Base-by-base conservation (phyloP, 2,113 vertebrate genomes). In the Poeciliopsis retropinna region DNA sequence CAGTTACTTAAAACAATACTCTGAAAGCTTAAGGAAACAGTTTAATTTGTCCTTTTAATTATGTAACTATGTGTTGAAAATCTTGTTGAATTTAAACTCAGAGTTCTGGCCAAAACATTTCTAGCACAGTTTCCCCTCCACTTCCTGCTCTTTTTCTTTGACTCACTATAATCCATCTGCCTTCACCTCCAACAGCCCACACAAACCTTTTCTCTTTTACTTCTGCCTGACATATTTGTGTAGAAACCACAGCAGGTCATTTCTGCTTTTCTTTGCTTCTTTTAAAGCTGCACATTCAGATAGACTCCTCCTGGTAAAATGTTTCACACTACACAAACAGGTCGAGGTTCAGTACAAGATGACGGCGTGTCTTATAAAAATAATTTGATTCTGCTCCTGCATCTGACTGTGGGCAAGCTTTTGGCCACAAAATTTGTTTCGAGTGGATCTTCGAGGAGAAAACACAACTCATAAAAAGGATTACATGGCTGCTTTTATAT, bases 121-220 rank as follows among this genome's bases (percentile, higher is more conserved):
- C 8, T 39, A 29, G 65, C 14, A 12, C 27, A 29, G 8, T 28
- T 44, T 17, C 44, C 44, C 44, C 44, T 47, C 7, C 19, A 54
- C 51, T 25, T 54, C 51, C 22, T 54, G 51, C 51, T 54, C 51
- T 54, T 6, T 67, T 30, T 3, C 28, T 41, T 67, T 15, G 14
- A 14, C n/a, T 47, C 37, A 10, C 17, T 68, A 1, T 51, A 6
- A 28, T 19, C 28, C 27, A 5, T 44, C n/a, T 29, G 39, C 28
- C 27, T 67, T 54, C 67, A 69, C 44, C 44, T 68, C 28, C 28
- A 5, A 30, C 41, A 31, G 44, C 67, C 67, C 41, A 68, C 66
- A 31, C 66, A 31, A 13, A 67, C 5, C 7, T 17, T 15, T 15
- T 12, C 28, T 57, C 22, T 67, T 28, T 44, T 28, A 15, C 37